phyloP scores from a whole-genome alignment of 2,888 invertebrate genomes.

The Drosophila dives region DNA sequence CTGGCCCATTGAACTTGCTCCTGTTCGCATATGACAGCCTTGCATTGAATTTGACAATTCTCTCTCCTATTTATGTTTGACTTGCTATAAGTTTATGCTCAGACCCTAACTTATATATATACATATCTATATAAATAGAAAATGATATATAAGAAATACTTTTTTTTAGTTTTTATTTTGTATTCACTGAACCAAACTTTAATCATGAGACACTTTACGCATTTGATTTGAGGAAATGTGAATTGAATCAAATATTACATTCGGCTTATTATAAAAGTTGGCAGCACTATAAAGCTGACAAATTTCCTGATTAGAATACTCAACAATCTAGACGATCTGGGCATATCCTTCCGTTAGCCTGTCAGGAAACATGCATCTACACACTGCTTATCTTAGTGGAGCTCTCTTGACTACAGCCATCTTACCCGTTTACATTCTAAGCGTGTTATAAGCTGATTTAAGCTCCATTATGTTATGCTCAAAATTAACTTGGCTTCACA shows the following conservation, averaged over 20 bases:
- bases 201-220: background rate
- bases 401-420: no score
- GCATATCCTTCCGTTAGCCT: background rate
- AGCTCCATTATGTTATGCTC: background rate
- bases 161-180: background rate
- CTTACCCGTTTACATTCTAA: background rate
- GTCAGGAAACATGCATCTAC: background rate
- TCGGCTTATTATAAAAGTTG: background rate
- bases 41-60: constrained; percentile 38
- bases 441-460: background rate
- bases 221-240: background rate
- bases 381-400: background rate
- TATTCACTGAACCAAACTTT: background rate
- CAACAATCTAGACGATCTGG: background rate
- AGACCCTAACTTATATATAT: background rate
- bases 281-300: background rate
- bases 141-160: constrained; percentile 14
- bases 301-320: background rate
- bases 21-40: constrained; percentile 34
- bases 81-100: constrained; percentile 22
- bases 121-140: no score
- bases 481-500: background rate
- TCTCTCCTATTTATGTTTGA: constrained; percentile 16
- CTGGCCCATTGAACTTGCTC: constrained; percentile 50
- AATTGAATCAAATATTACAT: background rate